Base-by-base conservation (phyloP, 2,797 vertebrate genomes). In the Chloroceryle inda region DNA sequence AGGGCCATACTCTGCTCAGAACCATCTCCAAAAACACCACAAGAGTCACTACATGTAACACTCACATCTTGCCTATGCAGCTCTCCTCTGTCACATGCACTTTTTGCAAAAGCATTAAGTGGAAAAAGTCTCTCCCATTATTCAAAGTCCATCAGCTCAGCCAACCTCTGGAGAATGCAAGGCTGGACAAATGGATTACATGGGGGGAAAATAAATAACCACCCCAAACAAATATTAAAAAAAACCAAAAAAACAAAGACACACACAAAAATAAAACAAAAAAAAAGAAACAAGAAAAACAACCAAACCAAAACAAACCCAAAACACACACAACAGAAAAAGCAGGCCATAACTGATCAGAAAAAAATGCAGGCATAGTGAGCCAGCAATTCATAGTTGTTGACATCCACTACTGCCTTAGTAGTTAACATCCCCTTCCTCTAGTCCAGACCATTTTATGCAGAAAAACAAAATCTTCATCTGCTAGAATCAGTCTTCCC, bases 41-140 rank as follows among this genome's bases (percentile, higher is more conserved):
- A 0, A 8, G 5, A 80, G 24, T 49, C 50, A n/a, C 7, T 42
- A 22, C 1, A 1, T 17, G 6, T 10, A 91, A 75, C 0, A 1
- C 8, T 72, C 33, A 29, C 4, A 1, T 19, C 69, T 40, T 71
- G 31, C 31, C 40, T 33, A 45, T 5, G 2, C 22, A 76, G 12
- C 33, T 71, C 27, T 66, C 21, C 50, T 49, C 42, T 35, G 8
- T 42, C 29, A 69, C 18, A 64, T 9, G 22, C 16, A 33, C 29
- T 56, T n/a, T 38, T 38, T 38, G 38, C 38, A 38, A 38, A 38
- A 38, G 38, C 38, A 38, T 38, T 38, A 38, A 38, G 38, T 38
- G 38, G 38, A 38, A 38, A 16, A 38, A 38, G 29, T 27, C n/a
- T 63, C 37, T 62, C n/a, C 45, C 16, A 58, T 29, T 15, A 5